Evolutionary conservation across 2,797 vertebrate species (phyloP), one percentile per base, ranked within the genome.

Genomic region (Acrocephalus scirpaceus): DNA sequence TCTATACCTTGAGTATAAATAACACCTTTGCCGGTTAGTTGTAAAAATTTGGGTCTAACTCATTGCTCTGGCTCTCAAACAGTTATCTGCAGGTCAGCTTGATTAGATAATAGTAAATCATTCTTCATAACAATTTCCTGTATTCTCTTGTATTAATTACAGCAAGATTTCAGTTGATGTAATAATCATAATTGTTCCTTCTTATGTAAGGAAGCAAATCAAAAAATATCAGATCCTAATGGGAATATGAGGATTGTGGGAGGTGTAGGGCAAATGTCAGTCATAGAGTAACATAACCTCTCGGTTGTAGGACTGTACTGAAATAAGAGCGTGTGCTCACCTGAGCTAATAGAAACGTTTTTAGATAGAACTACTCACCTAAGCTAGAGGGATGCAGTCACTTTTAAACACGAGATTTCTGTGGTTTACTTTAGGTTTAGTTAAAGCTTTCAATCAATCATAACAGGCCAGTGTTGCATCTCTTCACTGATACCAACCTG

Each of bases 1-100:
- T 88, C 53, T 84, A 27, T 93, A 42, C 90, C 76, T 92, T 89
- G 51, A 86, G 34, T 93, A 66, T 76, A 95, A 95, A 93, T 93
- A 95, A 96, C 80, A 88, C n/a, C 38, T 91, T 91, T 88, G 27
- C 77, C 67, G 66, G 75, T 86, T 90, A 81, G 57, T 50, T 88
- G 57, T 71, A 80, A 86, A 91, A 88, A 85, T 87, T 56, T 11
- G 8, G 6, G 11, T 57, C 90, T 93, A 86, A 65, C 50, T 89
- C 67, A 48, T 0, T 70, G 53, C 36, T 61, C 56, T 54, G 38
- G n/a, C 53, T 95, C 45, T 90, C 25, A 36, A 85, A 36, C 44
- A 57, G 29, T 77, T 75, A 85, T 22, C 56, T 90, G 58, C 40
- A 85, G 45, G 17, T 45, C 54, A 65, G 4, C 72, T 90, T 92